Conservation (phyloP, 2,888 invertebrate genomes). For the Limenitis camilla region DNA sequence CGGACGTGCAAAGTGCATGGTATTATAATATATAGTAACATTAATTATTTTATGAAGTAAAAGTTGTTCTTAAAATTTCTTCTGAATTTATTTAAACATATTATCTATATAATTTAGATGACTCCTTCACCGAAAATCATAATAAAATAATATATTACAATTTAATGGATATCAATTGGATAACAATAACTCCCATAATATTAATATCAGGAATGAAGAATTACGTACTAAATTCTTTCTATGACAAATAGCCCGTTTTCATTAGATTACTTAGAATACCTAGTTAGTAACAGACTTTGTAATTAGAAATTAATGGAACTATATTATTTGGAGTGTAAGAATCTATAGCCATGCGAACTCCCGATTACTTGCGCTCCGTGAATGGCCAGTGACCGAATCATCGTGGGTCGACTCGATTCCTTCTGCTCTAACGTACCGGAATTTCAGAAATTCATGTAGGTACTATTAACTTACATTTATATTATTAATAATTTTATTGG, state of each 20-base stretch:
- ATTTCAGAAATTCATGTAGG: slow-evolving; percentile 9
- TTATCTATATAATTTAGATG: too few species aligned
- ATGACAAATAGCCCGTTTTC: neutral
- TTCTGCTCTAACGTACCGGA: slow-evolving; percentile 8
- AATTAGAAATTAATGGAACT: slow-evolving; percentile 1
- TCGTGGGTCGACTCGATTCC: slow-evolving; percentile 4
- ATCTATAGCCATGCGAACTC: slow-evolving; percentile 9
- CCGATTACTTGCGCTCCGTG: slow-evolving; percentile 12
- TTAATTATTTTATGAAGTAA: too few species aligned
- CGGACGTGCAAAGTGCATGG: too few species aligned
- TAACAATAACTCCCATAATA: too few species aligned
- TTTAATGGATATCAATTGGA: too few species aligned
- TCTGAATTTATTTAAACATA: too few species aligned
- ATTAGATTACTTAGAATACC: neutral
- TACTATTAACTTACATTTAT: slow-evolving; percentile 7
- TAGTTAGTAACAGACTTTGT: neutral
- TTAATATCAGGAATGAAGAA: too few species aligned
- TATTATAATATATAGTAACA: too few species aligned
- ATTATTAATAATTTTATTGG: neutral
- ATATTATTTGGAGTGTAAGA: slow-evolving; percentile 10
- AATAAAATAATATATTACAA: too few species aligned
- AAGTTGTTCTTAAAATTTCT: too few species aligned
- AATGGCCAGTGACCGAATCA: slow-evolving; percentile 15
- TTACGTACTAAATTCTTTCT: too few species aligned
- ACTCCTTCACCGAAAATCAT: too few species aligned